Evolutionary conservation across 1,140 invertebrate genomes (phyloP), one percentile per base, ranked within the genome.

Genomic region (Aradophagus sp.): DNA sequence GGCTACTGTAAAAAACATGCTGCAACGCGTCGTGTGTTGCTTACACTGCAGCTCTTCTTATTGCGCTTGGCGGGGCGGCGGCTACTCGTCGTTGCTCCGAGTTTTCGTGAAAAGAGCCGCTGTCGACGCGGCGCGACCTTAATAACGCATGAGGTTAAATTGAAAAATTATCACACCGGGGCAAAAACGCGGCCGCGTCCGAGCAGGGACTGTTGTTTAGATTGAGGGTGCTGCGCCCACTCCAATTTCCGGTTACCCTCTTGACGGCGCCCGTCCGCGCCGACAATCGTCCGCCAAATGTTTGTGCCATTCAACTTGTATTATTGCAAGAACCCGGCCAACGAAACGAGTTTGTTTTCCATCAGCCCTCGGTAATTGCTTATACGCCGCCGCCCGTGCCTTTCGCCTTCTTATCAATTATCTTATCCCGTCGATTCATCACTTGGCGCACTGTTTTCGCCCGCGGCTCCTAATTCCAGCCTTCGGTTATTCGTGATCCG

Each of bases 161-260:
- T 85, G 80, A 83, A 84, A 84, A 85, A 85, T 85, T 84, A 84
- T 85, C 82, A 84, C 81, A 80, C 82, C 80, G 78, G 77, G 78
- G 71, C 76, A 44, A 56, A 71, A 59, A 62, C 69, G 62, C 45
- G 38, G 58, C 63, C n/a, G 20, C 23, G 35, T 5, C 38, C 31
- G 34, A 17, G 14, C 29, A 34, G 61, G 56, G 52, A 29, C 41
- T 38, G 68, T 76, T 80, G 77, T 82, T 83, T 84, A 76, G 75
- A 81, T 48, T 82, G 79, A 83, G 80, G 81, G 80, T 78, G 65
- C 35, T 36, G 36, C 41, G 52, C 68, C 47, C 48, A 65, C 45
- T 71, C 52, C 67, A 63, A 71, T 63, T 65, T 53, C 68, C 58
- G 55, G 55, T 61, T 32, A 53, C 48, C 65, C 65, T 68, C 65